A percentile compares a stretch with the other conserved stretches of the same genome.
Conservation (phyloP, 2,113 vertebrate species). For the Psilopsiagon aurifrons region DNA sequence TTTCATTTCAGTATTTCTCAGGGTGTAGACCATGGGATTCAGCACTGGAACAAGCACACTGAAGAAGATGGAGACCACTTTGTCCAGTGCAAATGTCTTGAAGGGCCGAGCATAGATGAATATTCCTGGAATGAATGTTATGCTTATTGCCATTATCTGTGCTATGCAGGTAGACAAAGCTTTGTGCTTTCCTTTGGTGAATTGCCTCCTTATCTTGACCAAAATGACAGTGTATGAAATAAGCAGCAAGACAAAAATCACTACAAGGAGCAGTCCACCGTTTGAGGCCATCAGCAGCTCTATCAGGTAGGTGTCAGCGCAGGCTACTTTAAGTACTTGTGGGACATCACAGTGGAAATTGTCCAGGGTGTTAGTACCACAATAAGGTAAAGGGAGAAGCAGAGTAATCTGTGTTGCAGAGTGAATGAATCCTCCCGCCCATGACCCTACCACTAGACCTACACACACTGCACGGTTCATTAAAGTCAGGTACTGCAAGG, state of each 20-base stretch:
- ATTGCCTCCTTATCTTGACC: neutral
- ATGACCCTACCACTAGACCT: neutral
- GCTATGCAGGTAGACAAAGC: neutral
- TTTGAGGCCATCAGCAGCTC: slow-evolving; percentile 8
- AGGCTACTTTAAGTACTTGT: slow-evolving; percentile 2
- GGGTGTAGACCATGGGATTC: neutral
- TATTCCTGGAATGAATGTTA: slow-evolving; percentile 11
- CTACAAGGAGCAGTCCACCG: neutral
- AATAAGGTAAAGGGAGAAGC: neutral
- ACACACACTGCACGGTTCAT: neutral
- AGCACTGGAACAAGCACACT: neutral
- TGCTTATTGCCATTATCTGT: neutral
- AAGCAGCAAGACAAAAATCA: neutral
- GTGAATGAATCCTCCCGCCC: neutral
- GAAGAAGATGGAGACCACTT: neutral
- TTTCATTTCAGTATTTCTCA: neutral
- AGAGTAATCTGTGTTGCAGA: neutral
- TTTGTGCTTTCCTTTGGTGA: neutral
- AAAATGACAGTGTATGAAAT: neutral
- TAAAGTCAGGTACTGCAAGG: neutral
- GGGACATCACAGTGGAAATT: neutral
- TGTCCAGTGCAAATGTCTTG: neutral
- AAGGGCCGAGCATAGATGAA: slow-evolving; percentile 1
- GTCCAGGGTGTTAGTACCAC: neutral
- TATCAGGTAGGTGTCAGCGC: neutral